Evolutionary conservation across 2,888 invertebrate genomes (phyloP), one percentile per base, ranked within the genome.

Genomic region (Pocota personata): DNA sequence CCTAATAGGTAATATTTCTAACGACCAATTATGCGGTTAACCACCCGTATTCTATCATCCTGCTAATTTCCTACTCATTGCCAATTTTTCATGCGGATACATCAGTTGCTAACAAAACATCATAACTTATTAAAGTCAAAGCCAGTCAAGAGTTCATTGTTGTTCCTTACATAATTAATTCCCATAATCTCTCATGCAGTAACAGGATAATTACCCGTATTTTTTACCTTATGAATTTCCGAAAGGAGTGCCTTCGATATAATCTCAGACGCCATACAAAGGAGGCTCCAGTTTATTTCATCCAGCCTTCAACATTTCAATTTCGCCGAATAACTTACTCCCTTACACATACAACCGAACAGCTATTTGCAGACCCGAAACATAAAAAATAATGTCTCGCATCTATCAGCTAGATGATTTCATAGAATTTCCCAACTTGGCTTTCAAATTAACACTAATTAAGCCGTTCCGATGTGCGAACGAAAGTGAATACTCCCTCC

Each of bases 351-450:
- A 24, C 19, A 48, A 8, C 35, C 6, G 35, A 12, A 19, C 7
- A 8, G 16, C 1, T 3, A 19, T 12, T 4, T 2, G 4, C n/a
- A n/a, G 24, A 8, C 21, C 8, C 10, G 27, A 27, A 57, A 21
- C 48, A 60, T 35, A 35, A 58, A 60, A 57, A 10, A 16, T 50
- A 60, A 72, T 60, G 48, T 27, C 40, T 37, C 4, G n/a, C 57
- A 52, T 60, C 37, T 83, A 87, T 57, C 52, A 58, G 24, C 52
- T 90, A 12, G 16, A 87, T 37, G 84, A 89, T 5, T 91, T 90
- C 55, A 83, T 90, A 88, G 43, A 88, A 35, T 91, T 89, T 77
- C 88, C 90, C n/a, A 83, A 90, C 50, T 12, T 90, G 8, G 89
- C 83, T 27, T 88, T 88, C 14, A 86, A 82, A 7, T 69, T 89